Base-by-base conservation (phyloP, 2,113 vertebrate species). In the Alethe castanea region DNA sequence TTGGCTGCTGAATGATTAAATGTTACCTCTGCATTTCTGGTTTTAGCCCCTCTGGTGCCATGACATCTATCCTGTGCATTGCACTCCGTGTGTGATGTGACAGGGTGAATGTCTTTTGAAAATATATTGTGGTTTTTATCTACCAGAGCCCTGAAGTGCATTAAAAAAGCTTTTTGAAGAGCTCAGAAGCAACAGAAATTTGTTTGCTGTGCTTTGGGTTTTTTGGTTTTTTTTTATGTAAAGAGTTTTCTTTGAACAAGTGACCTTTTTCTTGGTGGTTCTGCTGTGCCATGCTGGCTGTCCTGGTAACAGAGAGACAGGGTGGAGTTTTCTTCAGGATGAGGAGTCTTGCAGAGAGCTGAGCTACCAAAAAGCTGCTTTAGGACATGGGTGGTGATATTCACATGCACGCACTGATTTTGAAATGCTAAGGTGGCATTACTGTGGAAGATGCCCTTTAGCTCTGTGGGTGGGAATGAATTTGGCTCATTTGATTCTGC, bases 331-430 rank as follows among this genome's bases (percentile, higher is more conserved):
- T 53, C 69, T 52, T 45, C 38, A 50, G 45, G 7, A 18, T 48
- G 53, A 67, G n/a, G 36, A 52, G n/a, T 10, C 50, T 18, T 72
- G 67, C 76, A 83, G 67, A 36, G n/a, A 59, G 53, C 59, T 71
- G 74, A 64, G 40, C 26, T 62, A 29, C 20, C 25, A 61, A 47
- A 48, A 66, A 28, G 19, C 25, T 69, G 19, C 6, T 44, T 48
- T 44, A 45, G 45, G 45, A 18, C 54, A 44, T 1, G 1, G 18
- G 11, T n/a, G 53, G 20, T 61, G 56, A 9, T 53, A 8, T 2
- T 36, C 20, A 24, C 4, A 2, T 44, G 23, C 13, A 16, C 0
- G 0, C 7, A 3, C 1, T 1, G n/a, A 29, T 35, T 73, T 86
- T 47, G 33, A 53, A 84, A 78, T 24, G 10, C 22, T 25, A 12